Conservation (phyloP, 2,888 invertebrate species). For the Ectemnius lituratus region DNA sequence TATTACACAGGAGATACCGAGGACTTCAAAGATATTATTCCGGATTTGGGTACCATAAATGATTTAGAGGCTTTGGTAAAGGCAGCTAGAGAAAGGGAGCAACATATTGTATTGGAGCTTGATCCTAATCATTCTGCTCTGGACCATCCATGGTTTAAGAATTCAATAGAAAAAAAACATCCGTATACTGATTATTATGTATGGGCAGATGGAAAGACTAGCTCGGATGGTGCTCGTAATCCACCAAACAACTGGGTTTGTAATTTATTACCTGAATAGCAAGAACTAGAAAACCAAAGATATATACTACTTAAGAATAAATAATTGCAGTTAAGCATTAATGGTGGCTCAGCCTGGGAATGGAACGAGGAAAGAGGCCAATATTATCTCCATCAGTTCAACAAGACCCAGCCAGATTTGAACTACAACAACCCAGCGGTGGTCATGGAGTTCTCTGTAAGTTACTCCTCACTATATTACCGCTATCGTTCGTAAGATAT, state of each 20-base stretch:
- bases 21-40: constrained; percentile 79
- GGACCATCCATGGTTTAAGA: constrained; percentile 86
- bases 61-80: constrained; percentile 78
- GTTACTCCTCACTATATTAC: constrained; percentile 28
- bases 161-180: constrained; percentile 81
- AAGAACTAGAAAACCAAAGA: neutral
- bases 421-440: constrained; percentile 87
- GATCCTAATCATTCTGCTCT: constrained; percentile 86
- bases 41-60: constrained; percentile 77
- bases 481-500: neutral
- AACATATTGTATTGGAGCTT: constrained; percentile 85
- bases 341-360: constrained; percentile 85
- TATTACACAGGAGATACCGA: constrained; percentile 70
- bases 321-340: constrained; percentile 76
- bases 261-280: neutral
- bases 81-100: constrained; percentile 79
- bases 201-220: constrained; percentile 82
- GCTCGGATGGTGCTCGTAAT: constrained; percentile 70
- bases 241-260: constrained; percentile 88
- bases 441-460: constrained; percentile 81
- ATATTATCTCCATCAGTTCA: constrained; percentile 90
- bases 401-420: constrained; percentile 85
- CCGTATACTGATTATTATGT: constrained; percentile 87
- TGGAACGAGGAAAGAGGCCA: constrained; percentile 82
- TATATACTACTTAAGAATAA: neutral